These are phyloP conservation scores for Garrulus glandarius DNA, from an alignment of 2,797 vertebrate species.

Conservation along the genomic window DNA sequence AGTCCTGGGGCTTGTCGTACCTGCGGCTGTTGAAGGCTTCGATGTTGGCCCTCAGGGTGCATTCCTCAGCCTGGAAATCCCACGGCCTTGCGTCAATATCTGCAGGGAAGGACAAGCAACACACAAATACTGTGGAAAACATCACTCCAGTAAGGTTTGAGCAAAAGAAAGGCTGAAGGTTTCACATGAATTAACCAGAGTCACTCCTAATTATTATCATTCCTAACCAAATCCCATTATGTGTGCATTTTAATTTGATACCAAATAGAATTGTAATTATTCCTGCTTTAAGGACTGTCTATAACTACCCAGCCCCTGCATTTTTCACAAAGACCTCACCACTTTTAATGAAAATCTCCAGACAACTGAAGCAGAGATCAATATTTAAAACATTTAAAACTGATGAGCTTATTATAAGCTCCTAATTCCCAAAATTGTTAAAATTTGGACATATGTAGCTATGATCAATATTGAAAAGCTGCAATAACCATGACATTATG, in stretches of 20 bases:
- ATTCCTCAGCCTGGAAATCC: constrained; percentile 98
- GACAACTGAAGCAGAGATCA: not conserved
- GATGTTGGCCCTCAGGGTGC: constrained; percentile 90
- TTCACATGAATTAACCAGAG: not conserved
- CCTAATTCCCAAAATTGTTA: not conserved
- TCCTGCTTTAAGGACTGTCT: not conserved
- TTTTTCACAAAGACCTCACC: not conserved
- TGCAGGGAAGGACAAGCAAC: constrained; percentile 12
- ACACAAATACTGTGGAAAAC: accelerated
- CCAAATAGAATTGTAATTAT: not conserved
- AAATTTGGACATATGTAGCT: not conserved
- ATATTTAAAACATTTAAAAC: not conserved
- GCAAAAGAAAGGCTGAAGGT: not conserved
- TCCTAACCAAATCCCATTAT: not conserved
- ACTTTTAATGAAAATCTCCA: not conserved
- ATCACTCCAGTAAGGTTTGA: not conserved
- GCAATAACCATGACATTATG: accelerated
- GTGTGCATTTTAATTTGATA: not conserved
- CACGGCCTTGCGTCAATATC: constrained; percentile 94
- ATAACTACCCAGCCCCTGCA: not conserved
- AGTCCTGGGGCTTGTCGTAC: constrained; percentile 84
- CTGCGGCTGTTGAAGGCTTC: constrained; percentile 93
- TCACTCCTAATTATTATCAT: not conserved
- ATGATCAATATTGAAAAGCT: not conserved
- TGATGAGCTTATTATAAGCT: not conserved